A percentile compares a stretch with the other conserved stretches of the same genome.
Evolutionary conservation across 1,140 invertebrate species (phyloP).

Genomic region (Ladona fulva): DNA sequence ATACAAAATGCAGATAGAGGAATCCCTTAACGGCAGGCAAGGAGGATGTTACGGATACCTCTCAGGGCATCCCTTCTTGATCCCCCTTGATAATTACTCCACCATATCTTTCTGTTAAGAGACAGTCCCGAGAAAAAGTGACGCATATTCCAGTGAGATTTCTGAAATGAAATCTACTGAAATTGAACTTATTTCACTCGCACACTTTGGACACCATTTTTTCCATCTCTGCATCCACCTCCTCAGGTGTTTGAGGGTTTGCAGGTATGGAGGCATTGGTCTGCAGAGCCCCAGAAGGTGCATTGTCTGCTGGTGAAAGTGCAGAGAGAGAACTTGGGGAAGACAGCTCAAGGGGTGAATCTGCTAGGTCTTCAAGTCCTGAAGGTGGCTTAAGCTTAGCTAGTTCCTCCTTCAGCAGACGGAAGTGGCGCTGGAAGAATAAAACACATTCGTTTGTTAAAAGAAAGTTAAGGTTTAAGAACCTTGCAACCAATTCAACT

Average conservation of each 20-base stretch:
- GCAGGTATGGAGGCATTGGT: neutral
- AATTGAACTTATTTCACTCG: slow-evolving; percentile 33
- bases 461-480: too few relatives aligned
- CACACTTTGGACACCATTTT: slow-evolving; percentile 64
- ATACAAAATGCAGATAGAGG: neutral
- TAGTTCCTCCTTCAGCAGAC: slow-evolving; percentile 66
- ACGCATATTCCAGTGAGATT: too few relatives aligned
- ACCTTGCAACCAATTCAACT: too few relatives aligned
- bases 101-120: too few relatives aligned
- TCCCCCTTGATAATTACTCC: too few relatives aligned
- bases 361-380: slow-evolving; percentile 58
- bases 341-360: slow-evolving; percentile 36
- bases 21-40: neutral
- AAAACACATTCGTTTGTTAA: slow-evolving; percentile 13
- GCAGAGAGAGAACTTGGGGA: slow-evolving; percentile 40
- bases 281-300: neutral
- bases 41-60: neutral
- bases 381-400: slow-evolving; percentile 65
- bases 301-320: slow-evolving; percentile 32
- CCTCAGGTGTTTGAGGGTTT: neutral
- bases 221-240: slow-evolving; percentile 57
- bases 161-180: neutral
- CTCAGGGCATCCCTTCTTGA: neutral
- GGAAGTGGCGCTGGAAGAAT: slow-evolving; percentile 64
- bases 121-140: too few relatives aligned